A percentile compares a stretch with the other conserved stretches of the same genome.
phyloP scores from a whole-genome alignment of 2,797 vertebrate species.

The Hyperoplus lanceolatus region DNA sequence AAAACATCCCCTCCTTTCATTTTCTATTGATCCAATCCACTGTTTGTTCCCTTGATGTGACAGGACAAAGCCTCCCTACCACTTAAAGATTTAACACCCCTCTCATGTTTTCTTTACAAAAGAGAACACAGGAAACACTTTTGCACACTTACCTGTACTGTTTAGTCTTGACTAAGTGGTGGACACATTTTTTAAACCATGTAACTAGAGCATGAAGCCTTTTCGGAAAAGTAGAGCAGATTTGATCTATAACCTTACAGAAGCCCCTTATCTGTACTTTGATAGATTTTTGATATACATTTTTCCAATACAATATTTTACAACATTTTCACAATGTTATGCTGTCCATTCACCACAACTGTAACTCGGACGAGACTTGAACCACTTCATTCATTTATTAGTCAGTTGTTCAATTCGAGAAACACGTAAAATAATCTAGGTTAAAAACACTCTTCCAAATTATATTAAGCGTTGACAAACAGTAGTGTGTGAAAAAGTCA shows the following conservation, averaged over 20 bases:
- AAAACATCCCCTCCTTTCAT: neutral
- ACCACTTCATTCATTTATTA: conserved; percentile 82
- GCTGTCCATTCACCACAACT: neutral
- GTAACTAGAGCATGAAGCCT: conserved; percentile 13
- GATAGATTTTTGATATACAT: neutral
- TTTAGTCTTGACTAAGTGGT: neutral
- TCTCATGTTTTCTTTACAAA: conserved; percentile 7
- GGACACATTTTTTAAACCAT: neutral
- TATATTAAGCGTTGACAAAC: conserved; percentile 51
- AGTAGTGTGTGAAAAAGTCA: conserved; percentile 33
- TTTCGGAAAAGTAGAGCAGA: conserved; percentile 44
- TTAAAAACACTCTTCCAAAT: conserved; percentile 68
- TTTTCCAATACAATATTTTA: neutral
- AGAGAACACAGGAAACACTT: neutral
- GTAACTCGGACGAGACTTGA: conserved; percentile 46
- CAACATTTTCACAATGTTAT: neutral
- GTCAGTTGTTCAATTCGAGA: conserved; percentile 75
- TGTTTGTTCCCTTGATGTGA: neutral
- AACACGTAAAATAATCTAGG: conserved; percentile 49
- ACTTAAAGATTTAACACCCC: conserved; percentile 8
- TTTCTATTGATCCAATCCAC: neutral
- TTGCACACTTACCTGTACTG: neutral
- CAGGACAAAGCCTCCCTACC: neutral
- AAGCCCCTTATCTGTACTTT: neutral
- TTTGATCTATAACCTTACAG: conserved; percentile 34